phyloP scores from a whole-genome alignment of 37 sponge, comb jelly and placozoan genomes.

The Bolinopsis microptera region DNA sequence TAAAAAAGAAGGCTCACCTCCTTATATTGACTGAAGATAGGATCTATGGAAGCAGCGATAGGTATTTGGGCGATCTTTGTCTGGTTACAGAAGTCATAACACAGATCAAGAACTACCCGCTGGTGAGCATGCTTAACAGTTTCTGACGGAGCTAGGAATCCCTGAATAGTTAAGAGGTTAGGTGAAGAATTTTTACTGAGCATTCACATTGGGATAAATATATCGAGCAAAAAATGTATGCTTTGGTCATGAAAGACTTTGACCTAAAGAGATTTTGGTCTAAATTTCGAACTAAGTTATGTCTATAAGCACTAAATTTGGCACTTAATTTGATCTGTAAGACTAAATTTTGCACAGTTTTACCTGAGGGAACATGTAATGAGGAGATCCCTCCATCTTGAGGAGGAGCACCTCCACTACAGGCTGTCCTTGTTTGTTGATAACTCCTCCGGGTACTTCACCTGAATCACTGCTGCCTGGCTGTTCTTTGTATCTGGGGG shows the following conservation, averaged over 20 bases:
- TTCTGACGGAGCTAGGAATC: slow-evolving; percentile 26
- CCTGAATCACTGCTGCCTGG: neutral
- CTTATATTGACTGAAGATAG: neutral
- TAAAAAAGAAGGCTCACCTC: too few relatives aligned
- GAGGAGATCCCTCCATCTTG: slow-evolving; percentile 28
- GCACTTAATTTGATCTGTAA: too few relatives aligned
- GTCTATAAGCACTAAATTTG: too few relatives aligned
- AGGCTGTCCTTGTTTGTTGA: slow-evolving; percentile 60
- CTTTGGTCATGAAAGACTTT: too few relatives aligned
- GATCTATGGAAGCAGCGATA: neutral
- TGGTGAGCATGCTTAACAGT: slow-evolving; percentile 2
- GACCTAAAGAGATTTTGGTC: too few relatives aligned
- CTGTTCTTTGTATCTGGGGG: slow-evolving; percentile 19
- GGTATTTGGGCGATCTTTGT: neutral
- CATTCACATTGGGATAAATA: too few relatives aligned
- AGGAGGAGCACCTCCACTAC: slow-evolving; percentile 39
- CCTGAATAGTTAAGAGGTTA: neutral
- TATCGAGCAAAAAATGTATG: too few relatives aligned
- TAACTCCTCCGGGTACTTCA: neutral
- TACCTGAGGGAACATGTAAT: slow-evolving; percentile 60
- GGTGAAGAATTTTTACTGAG: too few relatives aligned
- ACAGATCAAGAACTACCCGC: slow-evolving; percentile 13
- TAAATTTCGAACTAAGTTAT: too few relatives aligned
- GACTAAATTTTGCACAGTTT: too few relatives aligned
- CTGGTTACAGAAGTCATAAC: neutral